A percentile compares a stretch with the other conserved stretches of the same genome.
Evolutionary conservation across 2,888 invertebrate genomes (phyloP).

Genomic region (Campoletis raptor): DNA sequence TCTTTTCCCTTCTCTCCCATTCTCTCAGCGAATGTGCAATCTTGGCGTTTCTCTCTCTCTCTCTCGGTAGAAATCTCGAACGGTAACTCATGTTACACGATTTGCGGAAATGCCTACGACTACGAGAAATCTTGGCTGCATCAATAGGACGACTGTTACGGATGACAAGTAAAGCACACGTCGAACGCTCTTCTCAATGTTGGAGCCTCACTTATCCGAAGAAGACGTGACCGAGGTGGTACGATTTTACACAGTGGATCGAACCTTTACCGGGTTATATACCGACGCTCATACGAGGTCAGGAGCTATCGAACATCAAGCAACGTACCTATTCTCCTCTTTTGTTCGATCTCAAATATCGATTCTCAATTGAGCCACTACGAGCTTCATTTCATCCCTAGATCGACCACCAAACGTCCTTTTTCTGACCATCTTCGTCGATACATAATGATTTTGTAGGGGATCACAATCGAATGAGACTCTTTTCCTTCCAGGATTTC

Average conservation of each 20-base stretch:
- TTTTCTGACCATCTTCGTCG: conserved; percentile 27
- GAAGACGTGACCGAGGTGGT: conserved; percentile 46
- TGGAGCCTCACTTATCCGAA: conserved; percentile 40
- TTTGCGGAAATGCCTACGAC: conserved; percentile 33
- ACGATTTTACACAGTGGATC: conserved; percentile 49
- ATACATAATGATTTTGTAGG: conserved; percentile 53
- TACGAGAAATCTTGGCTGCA: conserved; percentile 53
- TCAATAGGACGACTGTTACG: conserved; percentile 19
- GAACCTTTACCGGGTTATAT: conserved; percentile 18
- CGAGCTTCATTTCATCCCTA: conserved; percentile 2
- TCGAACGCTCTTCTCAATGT: conserved; percentile 42
- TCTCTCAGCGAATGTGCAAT: conserved; percentile 50
- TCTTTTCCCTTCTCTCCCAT: not conserved
- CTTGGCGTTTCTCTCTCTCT: conserved; percentile 40
- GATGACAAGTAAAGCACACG: conserved; percentile 18
- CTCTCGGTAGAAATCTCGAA: not conserved
- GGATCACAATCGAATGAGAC: conserved; percentile 49
- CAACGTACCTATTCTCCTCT: conserved; percentile 24
- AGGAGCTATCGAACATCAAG: conserved; percentile 12
- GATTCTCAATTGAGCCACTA: conserved; percentile 16
- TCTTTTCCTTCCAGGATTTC: conserved; percentile 39
- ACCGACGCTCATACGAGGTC: conserved; percentile 9
- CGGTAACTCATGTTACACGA: conserved; percentile 34
- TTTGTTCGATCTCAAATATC: conserved; percentile 43
- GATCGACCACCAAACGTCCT: conserved; percentile 36